Percentiles rank a stretch among this genome's conserved stretches.
Conservation (phyloP, 2,113 vertebrate genomes). For the Falco punctatus region DNA sequence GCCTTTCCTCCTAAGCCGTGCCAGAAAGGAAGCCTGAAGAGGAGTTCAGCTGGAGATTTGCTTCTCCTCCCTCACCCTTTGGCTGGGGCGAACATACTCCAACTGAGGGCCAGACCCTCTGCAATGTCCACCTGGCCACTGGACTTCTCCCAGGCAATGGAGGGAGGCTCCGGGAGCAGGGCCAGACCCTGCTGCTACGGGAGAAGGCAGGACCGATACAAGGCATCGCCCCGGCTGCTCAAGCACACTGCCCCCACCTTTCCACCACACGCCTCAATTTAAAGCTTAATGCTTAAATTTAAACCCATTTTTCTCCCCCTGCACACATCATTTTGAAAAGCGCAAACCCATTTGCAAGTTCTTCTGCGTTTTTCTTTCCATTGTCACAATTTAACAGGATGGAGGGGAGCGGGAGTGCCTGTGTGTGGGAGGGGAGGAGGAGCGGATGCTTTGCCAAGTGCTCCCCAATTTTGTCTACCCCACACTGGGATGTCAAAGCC, state of each 20-base stretch:
- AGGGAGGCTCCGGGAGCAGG: neutral
- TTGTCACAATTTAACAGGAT: neutral
- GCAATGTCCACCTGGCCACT: neutral
- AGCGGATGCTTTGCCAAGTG: neutral
- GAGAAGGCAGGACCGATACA: accelerated
- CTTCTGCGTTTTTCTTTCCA: neutral
- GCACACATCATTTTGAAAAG: neutral
- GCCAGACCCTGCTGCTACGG: accelerated
- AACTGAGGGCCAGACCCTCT: accelerated
- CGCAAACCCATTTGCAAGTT: neutral
- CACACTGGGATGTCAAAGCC: neutral
- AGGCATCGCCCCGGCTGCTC: neutral
- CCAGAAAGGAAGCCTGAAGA: neutral
- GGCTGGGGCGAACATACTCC: neutral
- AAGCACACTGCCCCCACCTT: neutral
- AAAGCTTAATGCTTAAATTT: neutral
- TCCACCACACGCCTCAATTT: neutral
- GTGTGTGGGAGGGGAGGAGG: neutral
- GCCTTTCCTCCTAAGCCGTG: neutral
- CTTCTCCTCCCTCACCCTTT: neutral
- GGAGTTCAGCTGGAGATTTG: neutral
- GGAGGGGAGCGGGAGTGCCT: neutral
- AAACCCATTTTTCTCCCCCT: neutral
- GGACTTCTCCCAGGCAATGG: neutral
- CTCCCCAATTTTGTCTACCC: neutral